These are phyloP conservation scores for Holotrichia oblita DNA, from an alignment of 1,140 invertebrate genomes.

Conservation along the genomic window DNA sequence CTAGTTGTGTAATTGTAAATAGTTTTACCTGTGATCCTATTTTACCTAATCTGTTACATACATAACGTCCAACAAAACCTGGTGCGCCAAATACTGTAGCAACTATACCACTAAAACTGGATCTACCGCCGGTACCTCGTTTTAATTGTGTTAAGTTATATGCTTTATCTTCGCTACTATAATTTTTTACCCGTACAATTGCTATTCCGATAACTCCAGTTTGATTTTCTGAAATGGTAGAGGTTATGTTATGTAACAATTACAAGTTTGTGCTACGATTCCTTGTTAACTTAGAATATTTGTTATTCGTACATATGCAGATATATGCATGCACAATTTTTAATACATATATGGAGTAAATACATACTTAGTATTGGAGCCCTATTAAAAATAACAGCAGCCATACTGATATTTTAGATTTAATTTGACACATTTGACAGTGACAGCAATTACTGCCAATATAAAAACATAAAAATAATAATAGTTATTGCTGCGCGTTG, in stretches of 20 bases:
- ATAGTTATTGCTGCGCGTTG: no score
- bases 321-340: not conserved
- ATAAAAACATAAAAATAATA: no score
- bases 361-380: constrained; percentile 49
- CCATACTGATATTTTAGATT: constrained; percentile 43
- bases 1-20: not conserved
- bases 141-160: constrained; percentile 73
- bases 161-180: constrained; percentile 61
- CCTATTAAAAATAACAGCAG: constrained; percentile 50
- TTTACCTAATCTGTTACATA: constrained; percentile 91
- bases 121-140: constrained; percentile 91
- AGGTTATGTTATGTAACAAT: constrained; percentile 50
- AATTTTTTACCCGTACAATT: constrained; percentile 48
- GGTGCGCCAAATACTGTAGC: constrained; percentile 95
- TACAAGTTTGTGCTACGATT: not conserved
- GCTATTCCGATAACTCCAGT: constrained; percentile 47
- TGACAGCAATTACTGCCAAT: no score
- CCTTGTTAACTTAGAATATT: no score
- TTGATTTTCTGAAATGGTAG: constrained; percentile 46
- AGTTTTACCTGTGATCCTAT: constrained; percentile 78
- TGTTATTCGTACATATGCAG: no score
- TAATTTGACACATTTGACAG: no score
- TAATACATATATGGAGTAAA: not conserved
- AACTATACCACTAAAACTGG: constrained; percentile 95
- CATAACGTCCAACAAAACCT: constrained; percentile 87